phyloP scores from a whole-genome alignment of 1,140 invertebrate species.

The Ostrea edulis region DNA sequence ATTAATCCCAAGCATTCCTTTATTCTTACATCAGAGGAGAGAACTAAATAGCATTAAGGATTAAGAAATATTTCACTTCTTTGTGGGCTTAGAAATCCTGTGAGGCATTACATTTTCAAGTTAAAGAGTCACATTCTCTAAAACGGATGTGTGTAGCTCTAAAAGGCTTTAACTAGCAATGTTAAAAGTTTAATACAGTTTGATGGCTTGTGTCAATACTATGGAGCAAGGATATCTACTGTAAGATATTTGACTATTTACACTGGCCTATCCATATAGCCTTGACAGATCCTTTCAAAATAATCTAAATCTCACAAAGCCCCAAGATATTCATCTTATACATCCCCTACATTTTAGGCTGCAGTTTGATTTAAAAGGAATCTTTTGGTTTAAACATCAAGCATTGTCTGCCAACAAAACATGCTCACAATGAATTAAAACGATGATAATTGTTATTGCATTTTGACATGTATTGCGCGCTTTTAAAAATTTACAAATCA shows the following conservation, averaged over 20 bases:
- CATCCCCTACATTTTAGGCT: not conserved
- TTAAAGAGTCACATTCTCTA: not conserved
- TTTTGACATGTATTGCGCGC: not conserved
- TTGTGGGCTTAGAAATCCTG: not conserved
- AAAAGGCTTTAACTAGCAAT: not conserved
- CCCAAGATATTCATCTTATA: not conserved
- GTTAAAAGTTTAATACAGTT: not conserved
- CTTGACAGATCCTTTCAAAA: not conserved
- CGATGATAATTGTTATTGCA: not conserved
- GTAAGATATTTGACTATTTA: constrained; percentile 1
- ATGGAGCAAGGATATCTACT: not conserved
- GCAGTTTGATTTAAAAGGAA: constrained; percentile 6
- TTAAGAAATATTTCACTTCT: not conserved
- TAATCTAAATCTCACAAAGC: constrained; percentile 19
- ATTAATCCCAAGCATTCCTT: not conserved
- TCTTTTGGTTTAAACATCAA: constrained; percentile 17
- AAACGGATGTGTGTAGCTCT: not conserved
- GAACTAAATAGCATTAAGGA: not conserved
- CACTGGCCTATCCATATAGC: not conserved
- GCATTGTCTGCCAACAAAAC: constrained; percentile 8
- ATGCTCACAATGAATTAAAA: not conserved
- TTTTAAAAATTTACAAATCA: not conserved
- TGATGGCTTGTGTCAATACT: constrained; percentile 23
- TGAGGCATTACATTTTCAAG: not conserved
- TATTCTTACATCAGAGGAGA: not conserved